Base-by-base conservation (phyloP, 2,888 invertebrate genomes). In the Drosophila parthenogenetica region DNA sequence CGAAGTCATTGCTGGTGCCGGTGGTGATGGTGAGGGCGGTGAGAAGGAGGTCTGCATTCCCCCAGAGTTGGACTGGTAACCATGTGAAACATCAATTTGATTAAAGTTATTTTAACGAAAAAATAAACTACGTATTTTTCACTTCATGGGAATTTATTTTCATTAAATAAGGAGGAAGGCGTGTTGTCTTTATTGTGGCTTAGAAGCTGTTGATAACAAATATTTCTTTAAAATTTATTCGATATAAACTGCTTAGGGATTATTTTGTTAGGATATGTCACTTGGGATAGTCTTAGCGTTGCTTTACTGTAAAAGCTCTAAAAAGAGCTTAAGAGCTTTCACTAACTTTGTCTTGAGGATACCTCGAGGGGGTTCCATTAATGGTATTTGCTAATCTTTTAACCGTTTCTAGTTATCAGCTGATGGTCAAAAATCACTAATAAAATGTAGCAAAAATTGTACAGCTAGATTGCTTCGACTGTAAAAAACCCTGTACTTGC, bases 11-110 rank as follows among this genome's bases (percentile, higher is more conserved):
- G 69, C 50, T 32, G 81, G 77, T 13, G 70, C 51, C 42, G 81
- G 65, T 39, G 82, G 75, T 35, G 79, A 69, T 35, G 82, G 76
- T 29, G 80, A 77, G 39, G 82, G 79, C 40, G 87, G 74, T 22
- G 87, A 85, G 71, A 89, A 88, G 69, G 85, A 85, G 59, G 75
- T 58, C 39, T 89, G 89, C 72, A 85, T 87, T 78, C 87, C 89
- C 57, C 80, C 89, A 64, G 78, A 78, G 63, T 39, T 79, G 60
- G 85, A 80, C 0, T 87, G 67, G 76, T 78, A 75, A 76, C 65
- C 54, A 50, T 60, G 53, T 58, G 32, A 58, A 60, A 17, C 25
- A 42, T 43, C 39, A 25, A 19, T 66, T 55, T 66, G 59, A 74
- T 62, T 74, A 74, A 74, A 25, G 16, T 43, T 19, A 40, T 40